Evolutionary conservation across 2,888 invertebrate genomes (phyloP).

Genomic region (Chloromyia formosa): DNA sequence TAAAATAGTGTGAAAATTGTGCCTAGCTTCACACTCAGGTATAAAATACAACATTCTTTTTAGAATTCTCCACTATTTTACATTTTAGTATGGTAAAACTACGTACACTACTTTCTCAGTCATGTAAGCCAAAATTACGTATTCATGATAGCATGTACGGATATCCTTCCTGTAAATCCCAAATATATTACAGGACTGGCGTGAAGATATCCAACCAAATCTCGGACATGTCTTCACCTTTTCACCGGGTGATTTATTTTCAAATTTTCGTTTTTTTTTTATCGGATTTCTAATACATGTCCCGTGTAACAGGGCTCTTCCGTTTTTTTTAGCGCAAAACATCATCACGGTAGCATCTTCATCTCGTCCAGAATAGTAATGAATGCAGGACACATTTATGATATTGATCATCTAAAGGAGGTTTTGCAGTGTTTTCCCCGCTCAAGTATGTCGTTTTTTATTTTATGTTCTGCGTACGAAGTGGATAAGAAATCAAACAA

Average conservation of each 20-base stretch:
- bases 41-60: background rate
- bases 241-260: conserved; percentile 46
- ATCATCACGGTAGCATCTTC: background rate
- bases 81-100: background rate
- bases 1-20: no score
- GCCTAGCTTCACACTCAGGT: no score
- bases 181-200: conserved; percentile 41
- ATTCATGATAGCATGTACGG: conserved; percentile 42
- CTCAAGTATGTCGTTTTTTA: no score
- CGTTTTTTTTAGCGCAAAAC: background rate
- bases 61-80: background rate
- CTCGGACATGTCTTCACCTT: conserved; percentile 47
- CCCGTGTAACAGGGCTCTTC: background rate
- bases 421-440: no score
- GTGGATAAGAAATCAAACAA: no score
- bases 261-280: background rate
- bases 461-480: no score
- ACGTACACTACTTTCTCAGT: background rate
- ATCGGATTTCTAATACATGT: background rate
- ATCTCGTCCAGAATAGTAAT: conserved; percentile 20
- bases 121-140: conserved; percentile 33
- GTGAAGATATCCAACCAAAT: conserved; percentile 46
- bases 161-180: conserved; percentile 44
- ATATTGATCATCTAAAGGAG: background rate
- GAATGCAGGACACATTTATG: background rate